phyloP scores from a whole-genome alignment of 2,888 invertebrate genomes.

The Campaea margaritaria region DNA sequence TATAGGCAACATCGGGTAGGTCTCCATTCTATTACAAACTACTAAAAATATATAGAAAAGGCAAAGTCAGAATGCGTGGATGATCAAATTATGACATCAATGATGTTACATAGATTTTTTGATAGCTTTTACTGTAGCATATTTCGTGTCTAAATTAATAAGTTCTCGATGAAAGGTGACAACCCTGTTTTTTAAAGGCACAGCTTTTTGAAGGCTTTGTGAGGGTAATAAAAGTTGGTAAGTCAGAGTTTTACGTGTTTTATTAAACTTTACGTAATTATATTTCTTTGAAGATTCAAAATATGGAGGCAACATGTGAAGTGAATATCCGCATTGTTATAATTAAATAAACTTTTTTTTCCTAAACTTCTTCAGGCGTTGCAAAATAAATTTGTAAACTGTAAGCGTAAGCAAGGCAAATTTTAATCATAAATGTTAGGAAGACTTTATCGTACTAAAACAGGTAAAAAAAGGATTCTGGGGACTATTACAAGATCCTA shows the following conservation, averaged over 20 bases:
- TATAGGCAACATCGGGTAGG: no score
- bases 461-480: no score
- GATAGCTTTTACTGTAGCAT: neutral
- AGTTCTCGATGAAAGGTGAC: neutral
- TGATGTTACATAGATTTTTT: neutral
- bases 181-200: conserved; percentile 2
- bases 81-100: neutral
- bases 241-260: neutral
- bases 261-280: neutral
- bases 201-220: conserved; percentile 6
- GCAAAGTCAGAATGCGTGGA: no score
- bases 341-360: no score
- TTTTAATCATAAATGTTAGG: no score
- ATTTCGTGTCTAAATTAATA: neutral
- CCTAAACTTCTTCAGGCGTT: no score
- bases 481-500: neutral
- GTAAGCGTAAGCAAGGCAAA: neutral
- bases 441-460: no score
- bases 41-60: no score
- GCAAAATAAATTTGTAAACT: no score
- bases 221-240: conserved; percentile 5
- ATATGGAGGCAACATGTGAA: no score
- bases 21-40: no score
- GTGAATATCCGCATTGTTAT: neutral
- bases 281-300: no score